phyloP scores from a whole-genome alignment of 2,113 vertebrate species.

The Leiothrix lutea region DNA sequence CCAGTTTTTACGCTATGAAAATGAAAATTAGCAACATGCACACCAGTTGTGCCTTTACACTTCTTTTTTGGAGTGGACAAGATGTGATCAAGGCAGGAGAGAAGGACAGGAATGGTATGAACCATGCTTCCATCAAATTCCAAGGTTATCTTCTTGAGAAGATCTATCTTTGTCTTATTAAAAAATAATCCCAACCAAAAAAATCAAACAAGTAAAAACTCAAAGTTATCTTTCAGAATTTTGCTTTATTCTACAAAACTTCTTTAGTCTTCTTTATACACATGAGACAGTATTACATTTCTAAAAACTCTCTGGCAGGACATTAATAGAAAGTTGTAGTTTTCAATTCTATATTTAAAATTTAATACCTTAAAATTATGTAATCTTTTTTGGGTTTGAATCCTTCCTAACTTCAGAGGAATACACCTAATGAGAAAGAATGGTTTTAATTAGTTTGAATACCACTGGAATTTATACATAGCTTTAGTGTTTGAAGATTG shows the following conservation, averaged over 20 bases:
- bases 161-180: background rate
- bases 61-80: background rate
- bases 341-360: background rate
- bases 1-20: background rate
- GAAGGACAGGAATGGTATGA: background rate
- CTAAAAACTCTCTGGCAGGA: background rate
- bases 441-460: constrained; percentile 15
- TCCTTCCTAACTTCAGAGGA: background rate
- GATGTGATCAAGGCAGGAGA: background rate
- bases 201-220: background rate
- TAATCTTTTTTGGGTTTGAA: background rate
- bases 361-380: background rate
- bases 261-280: background rate
- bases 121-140: background rate
- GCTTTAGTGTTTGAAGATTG: background rate
- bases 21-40: background rate
- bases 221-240: background rate
- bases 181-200: background rate
- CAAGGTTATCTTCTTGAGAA: background rate
- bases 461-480: background rate
- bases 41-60: accelerated
- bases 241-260: background rate
- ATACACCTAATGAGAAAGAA: background rate
- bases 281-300: background rate
- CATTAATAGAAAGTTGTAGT: background rate